phyloP scores from a whole-genome alignment of 2,888 invertebrate genomes.

The Ariolimax columbianus region DNA sequence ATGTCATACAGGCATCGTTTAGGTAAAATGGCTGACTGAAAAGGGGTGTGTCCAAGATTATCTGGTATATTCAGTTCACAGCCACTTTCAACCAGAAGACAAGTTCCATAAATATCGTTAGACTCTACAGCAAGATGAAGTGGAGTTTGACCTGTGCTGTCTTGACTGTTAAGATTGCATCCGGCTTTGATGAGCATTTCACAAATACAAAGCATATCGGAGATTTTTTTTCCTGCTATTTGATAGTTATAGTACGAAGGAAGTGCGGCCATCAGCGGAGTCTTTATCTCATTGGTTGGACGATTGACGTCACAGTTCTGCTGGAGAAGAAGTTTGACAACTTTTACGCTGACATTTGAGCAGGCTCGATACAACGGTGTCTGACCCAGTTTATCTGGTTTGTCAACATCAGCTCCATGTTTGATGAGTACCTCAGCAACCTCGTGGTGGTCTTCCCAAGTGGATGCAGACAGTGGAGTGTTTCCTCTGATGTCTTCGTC shows the following conservation, averaged over 20 bases:
- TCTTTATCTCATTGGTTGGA: conserved; percentile 46
- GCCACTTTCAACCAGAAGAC: conserved; percentile 54
- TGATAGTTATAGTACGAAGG: conserved; percentile 54
- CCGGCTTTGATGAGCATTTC: conserved; percentile 53
- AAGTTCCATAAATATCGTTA: conserved; percentile 52
- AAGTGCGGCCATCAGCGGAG: conserved; percentile 58
- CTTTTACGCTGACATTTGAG: conserved; percentile 42
- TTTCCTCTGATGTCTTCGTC: conserved; percentile 53
- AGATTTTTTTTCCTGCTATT: conserved; percentile 48
- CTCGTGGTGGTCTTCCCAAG: conserved; percentile 40
- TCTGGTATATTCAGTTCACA: conserved; percentile 54
- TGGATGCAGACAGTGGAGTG: conserved; percentile 57
- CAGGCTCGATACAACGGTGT: conserved; percentile 59
- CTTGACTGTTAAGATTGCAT: conserved; percentile 54
- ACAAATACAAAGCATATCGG: conserved; percentile 54
- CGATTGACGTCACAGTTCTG: conserved; percentile 53
- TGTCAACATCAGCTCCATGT: conserved; percentile 57
- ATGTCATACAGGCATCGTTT: conserved; percentile 52
- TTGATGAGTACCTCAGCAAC: conserved; percentile 55
- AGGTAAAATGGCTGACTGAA: conserved; percentile 53
- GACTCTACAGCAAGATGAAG: conserved; percentile 55
- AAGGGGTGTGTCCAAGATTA: conserved; percentile 53
- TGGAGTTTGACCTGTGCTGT: conserved; percentile 56
- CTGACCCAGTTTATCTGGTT: conserved; percentile 51
- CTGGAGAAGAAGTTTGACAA: conserved; percentile 48